Evolutionary conservation across 1,140 invertebrate genomes (phyloP), one percentile per base, ranked within the genome.

Genomic region (Melanaphis sacchari): DNA sequence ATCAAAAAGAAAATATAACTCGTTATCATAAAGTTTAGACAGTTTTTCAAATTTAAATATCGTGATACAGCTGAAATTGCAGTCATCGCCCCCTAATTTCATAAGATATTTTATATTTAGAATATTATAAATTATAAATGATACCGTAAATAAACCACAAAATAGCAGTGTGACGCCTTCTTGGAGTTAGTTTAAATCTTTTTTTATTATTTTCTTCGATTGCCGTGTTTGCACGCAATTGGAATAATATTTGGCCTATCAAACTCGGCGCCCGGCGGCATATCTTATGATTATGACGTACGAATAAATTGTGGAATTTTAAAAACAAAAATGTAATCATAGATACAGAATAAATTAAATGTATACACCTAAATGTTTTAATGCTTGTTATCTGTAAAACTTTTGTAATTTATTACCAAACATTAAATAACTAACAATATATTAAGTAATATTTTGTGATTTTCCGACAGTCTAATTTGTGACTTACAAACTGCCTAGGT

Each of bases 131-230:
- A 82, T 82, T 40, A 82, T 82, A 82, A 82, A 82, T 82, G 36
- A 82, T 82, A 38, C 59, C 59, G 59, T 76, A 40, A 38, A 82
- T 36, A 82, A 82, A 82, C 81, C 38, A 82, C n/a, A 24, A 40
- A 82, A 82, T 82, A 82, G n/a, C 81, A 82, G 81, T 82, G 81
- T 82, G 81, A 82, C 81, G 81, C 81, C 81, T 82, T 24, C 81
- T 82, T 4, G 15, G 59, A 76, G 31, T 24, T 82, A 82, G 59
- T 76, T n/a, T n/a, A 76, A 76, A 76, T 76, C 59, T 40, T 82
- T 82, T 38, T 40, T 38, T 82, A 38, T 40, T 40, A 82, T 40
- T 82, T 40, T 82, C 38, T 40, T 38, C 81, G 2, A 24, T 40
- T 24, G 38, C 76, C 22, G 22, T 24, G 81, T 82, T 24, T 40